Evolutionary conservation across 1,140 invertebrate species (phyloP), one percentile per base, ranked within the genome.

Genomic region (Pseudobourletiella spinata): DNA sequence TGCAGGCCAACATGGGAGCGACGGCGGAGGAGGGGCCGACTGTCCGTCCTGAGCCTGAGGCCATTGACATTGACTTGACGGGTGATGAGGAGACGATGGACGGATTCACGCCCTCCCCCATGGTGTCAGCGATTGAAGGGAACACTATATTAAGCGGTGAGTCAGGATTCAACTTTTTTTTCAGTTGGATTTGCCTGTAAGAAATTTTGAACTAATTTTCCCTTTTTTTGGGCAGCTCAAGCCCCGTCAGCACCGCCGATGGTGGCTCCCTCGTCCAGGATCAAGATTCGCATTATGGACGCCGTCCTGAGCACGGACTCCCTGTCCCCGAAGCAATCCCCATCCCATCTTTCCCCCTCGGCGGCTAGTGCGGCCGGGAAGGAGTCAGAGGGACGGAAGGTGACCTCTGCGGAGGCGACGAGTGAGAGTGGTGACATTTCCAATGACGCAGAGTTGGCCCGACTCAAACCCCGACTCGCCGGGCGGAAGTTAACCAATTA

Each of bases 401-500:
- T 11, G n/a, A 8, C n/a, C 8, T 39, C 32, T n/a, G 32, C 32
- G 8, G 32, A 8, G 8, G 8, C 32, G 8, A 76, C 72, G 66
- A 75, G 65, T 67, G 65, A 30, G 1, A 42, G 18, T 44, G 39
- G 59, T 42, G 72, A 73, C 39, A 73, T 72, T 32, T 70, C 58
- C 57, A 46, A 46, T 46, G 22, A 20, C n/a, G 78, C 79, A 55
- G 79, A 72, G 42, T 59, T 65, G 48, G 56, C 67, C 29, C 48
- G 77, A 52, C 66, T 87, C 22, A 91, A 91, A 76, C 83, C 84
- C 2, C 72, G 76, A 25, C 73, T 90, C 15, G 78, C 81, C 67
- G 83, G 83, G 59, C 78, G 82, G 44, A 81, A 82, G 68, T 75
- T 92, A 28, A 83, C 81, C 56, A 81, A 82, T 70, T 79, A 86